phyloP scores from a whole-genome alignment of 2,888 invertebrate genomes.

The Phragmatobia fuliginosa region DNA sequence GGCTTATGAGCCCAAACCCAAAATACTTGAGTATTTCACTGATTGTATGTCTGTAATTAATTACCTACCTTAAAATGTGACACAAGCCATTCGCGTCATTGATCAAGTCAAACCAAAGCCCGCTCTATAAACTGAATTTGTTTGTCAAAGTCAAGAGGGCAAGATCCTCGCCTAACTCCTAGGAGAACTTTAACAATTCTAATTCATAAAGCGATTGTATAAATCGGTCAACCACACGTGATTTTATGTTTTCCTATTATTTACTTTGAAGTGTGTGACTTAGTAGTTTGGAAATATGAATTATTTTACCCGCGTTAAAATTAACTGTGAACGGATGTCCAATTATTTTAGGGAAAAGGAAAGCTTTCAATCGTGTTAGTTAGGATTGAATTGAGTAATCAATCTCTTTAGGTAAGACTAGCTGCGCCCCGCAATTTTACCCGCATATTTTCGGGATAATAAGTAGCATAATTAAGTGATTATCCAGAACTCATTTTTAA shows the following conservation, averaged over 20 bases:
- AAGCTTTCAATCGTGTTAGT: neutral
- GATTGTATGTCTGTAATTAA: neutral
- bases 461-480: too few relatives aligned
- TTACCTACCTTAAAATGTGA: constrained; percentile 12
- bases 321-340: neutral
- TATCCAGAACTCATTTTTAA: too few relatives aligned
- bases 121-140: constrained; percentile 48
- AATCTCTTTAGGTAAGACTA: too few relatives aligned
- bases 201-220: constrained; percentile 55
- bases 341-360: neutral
- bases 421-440: too few relatives aligned
- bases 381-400: too few relatives aligned
- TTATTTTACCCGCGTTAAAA: neutral
- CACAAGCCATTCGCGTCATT: constrained; percentile 17
- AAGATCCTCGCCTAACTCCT: constrained; percentile 54
- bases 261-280: constrained; percentile 22
- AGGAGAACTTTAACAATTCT: constrained; percentile 50
- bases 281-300: constrained; percentile 9
- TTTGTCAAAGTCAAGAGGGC: constrained; percentile 65
- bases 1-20: neutral
- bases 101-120: constrained; percentile 23
- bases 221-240: constrained; percentile 54
- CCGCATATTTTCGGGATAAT: too few relatives aligned
- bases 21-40: neutral
- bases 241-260: constrained; percentile 63